Conservation (phyloP, 2,888 invertebrate genomes). For the Yponomeuta evonymella region DNA sequence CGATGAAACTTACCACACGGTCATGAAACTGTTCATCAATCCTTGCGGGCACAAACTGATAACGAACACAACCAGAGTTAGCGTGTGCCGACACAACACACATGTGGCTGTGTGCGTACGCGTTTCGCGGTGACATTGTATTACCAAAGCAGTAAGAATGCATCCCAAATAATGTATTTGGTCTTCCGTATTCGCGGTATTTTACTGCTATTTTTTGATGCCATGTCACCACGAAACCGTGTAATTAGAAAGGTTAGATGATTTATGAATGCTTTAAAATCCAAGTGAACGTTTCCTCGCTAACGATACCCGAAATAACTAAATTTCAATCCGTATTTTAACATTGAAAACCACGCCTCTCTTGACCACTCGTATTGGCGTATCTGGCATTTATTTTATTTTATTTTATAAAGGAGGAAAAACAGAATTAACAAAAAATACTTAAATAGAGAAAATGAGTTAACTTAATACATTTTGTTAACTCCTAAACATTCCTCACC, state of each 20-base stretch:
- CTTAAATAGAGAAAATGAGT: too few relatives aligned
- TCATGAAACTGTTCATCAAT: constrained; percentile 92
- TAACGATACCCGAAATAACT: background rate
- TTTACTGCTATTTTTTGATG: background rate
- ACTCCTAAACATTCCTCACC: too few relatives aligned
- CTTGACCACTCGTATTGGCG: too few relatives aligned
- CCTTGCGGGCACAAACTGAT: constrained; percentile 89
- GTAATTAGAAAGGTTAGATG: constrained; percentile 49
- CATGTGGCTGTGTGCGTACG: constrained; percentile 40
- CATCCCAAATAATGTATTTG: background rate
- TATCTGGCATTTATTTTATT: too few relatives aligned
- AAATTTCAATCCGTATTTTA: background rate
- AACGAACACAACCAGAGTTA: constrained; percentile 78
- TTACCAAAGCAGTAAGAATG: background rate
- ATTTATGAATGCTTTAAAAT: constrained; percentile 48
- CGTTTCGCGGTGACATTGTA: constrained; percentile 8
- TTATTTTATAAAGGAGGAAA: too few relatives aligned
- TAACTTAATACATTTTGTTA: too few relatives aligned
- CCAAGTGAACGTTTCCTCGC: constrained; percentile 9
- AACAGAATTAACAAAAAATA: too few relatives aligned
- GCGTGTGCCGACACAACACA: constrained; percentile 30
- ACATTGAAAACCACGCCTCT: constrained; percentile 5
- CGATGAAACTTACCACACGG: constrained; percentile 84
- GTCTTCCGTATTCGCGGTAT: background rate
- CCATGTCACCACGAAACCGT: constrained; percentile 4